phyloP scores from a whole-genome alignment of 2,797 vertebrate species.

The Phataginus tetradactyla region DNA sequence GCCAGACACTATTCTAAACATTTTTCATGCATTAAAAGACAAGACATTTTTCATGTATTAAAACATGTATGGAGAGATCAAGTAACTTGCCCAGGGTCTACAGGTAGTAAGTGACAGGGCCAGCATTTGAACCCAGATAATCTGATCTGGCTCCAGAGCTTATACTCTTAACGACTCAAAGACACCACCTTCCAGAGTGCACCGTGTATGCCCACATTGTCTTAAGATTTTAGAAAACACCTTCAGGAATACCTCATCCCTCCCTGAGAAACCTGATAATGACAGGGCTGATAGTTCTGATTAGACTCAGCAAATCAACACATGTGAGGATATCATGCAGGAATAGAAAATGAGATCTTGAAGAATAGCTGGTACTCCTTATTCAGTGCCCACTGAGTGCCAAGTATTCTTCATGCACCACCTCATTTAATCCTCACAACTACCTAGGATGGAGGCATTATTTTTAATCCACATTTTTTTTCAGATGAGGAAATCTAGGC shows the following conservation, averaged over 20 bases:
- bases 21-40: neutral
- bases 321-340: neutral
- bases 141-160: neutral
- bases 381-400: neutral
- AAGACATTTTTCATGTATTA: neutral
- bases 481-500: neutral
- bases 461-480: slow-evolving; percentile 5
- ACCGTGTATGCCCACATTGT: neutral
- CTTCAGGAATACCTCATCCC: neutral
- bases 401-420: neutral
- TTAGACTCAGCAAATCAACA: neutral
- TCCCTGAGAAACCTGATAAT: neutral
- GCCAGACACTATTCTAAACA: neutral
- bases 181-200: neutral
- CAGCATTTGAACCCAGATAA: neutral
- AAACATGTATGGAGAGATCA: neutral
- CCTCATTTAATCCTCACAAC: neutral
- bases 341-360: neutral
- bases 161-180: neutral
- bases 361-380: neutral
- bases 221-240: neutral
- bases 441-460: neutral
- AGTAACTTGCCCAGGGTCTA: neutral
- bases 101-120: neutral
- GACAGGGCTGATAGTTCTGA: neutral